Evolutionary conservation across 2,797 vertebrate species (phyloP), one percentile per base, ranked within the genome.

Genomic region (Muscicapa comitata): DNA sequence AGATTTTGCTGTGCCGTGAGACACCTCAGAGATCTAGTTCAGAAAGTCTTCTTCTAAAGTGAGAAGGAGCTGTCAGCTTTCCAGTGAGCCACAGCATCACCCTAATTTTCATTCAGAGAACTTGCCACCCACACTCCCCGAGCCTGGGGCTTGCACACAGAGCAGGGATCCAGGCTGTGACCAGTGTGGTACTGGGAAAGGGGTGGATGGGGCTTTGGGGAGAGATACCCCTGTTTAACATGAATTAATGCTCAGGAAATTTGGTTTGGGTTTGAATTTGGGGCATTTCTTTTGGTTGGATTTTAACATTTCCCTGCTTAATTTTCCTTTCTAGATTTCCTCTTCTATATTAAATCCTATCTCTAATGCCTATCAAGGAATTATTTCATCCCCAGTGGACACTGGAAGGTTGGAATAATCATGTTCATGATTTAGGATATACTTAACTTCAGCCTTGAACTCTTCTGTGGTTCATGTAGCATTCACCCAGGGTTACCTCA

Each of bases 271-370:
- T 28, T 68, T 31, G 12, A 71, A 74, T 65, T 7, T 28, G 11
- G 3, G 1, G 0, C 0, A 1, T 6, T 57, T 50, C 1, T 4
- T 26, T 65, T 12, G 3, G 3, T n/a, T 68, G 26, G 1, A 17
- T 61, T 37, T 48, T 17, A 87, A 19, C 7, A 19, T 33, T 68
- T 61, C 23, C 11, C 6, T 19, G 11, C 26, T 29, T 40, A 2
- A 6, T 47, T 79, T 73, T 77, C 35, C n/a, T 10, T 13, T 51
- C 33, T 91, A 28, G 7, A 55, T 86, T 79, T 65, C 29, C 4
- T 73, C 21, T 55, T 79, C 33, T 43, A 40, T 55, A 19, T 54
- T 29, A 91, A 86, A 71, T 48, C 17, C 51, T 35, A 3, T 17
- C 33, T 88, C 57, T 45, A 48, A 90, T 67, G 17, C 15, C n/a